Base-by-base conservation (phyloP, 2,113 vertebrate species). In the Corythornis vintsioides region DNA sequence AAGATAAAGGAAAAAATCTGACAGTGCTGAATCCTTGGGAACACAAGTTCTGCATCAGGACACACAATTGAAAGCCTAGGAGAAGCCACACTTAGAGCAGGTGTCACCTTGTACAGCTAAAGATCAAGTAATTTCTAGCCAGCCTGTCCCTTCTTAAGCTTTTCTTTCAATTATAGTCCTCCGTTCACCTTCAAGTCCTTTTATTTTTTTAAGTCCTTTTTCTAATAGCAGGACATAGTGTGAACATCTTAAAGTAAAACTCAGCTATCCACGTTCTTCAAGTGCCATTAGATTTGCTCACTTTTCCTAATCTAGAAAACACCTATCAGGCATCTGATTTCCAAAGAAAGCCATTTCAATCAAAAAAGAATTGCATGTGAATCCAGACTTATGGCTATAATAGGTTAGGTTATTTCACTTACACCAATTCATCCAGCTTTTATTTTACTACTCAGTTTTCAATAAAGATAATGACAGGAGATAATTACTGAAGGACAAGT, bases 41-140 rank as follows among this genome's bases (percentile, higher is more conserved):
- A 96, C 57, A 76, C 29, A 89, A 95, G 97, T 98, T 98, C 96
- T 95, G 77, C 96, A 96, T 97, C 97, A 96, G 60, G 95, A 98
- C 94, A 95, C 96, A 96, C 71, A 52, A 87, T 88, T 97, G 97
- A 97, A 98, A 97, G 92, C 83, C 94, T 97, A 97, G 94, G 87
- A 97, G 77, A 73, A 97, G 85, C 52, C 79, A 96, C 29, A 60
- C 93, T 97, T 93, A 98, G 96, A 97, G 97, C 98, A 98, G 83
- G 67, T 85, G 75, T 57, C 72, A 72, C 77, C 95, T 86, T 93
- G 90, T 87, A 82, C 86, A 93, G 70, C 43, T 92, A 94, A 86
- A 95, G 75, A 90, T 85, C 91, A 97, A 88, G 90, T 57, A 79
- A 94, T 96, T 95, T 95, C 83, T 94, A 84, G 42, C 67, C 76